Percentiles rank a stretch among this genome's conserved stretches.
These are phyloP conservation scores for Diadegma fenestrale DNA, from an alignment of 2,888 invertebrate genomes.

Conservation along the genomic window DNA sequence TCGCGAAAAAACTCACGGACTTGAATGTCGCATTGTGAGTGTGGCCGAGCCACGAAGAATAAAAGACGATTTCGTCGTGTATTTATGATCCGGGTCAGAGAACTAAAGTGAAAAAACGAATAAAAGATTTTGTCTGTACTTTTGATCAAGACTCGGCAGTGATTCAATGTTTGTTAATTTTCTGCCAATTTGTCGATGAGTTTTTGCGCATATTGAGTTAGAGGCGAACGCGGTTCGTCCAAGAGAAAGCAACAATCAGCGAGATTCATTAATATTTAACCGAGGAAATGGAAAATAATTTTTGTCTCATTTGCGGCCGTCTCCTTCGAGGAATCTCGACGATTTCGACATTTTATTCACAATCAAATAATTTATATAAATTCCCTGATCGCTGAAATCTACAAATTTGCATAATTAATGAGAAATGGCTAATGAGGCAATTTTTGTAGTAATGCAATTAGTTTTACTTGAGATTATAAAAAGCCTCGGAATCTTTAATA, in stretches of 20 bases:
- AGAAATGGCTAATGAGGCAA: background rate
- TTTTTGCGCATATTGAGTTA: too few relatives aligned
- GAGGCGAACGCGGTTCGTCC: background rate
- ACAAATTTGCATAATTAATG: background rate
- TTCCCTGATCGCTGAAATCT: background rate
- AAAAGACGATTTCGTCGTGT: background rate
- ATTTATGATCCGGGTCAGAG: background rate
- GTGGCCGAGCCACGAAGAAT: conserved; percentile 28
- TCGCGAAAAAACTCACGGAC: conserved; percentile 33
- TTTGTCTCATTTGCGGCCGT: background rate
- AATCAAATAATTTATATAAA: background rate
- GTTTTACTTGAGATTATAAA: background rate
- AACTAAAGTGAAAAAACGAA: background rate
- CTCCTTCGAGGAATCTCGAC: background rate
- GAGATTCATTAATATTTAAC: background rate
- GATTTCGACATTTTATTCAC: background rate
- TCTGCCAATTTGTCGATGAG: too few relatives aligned
- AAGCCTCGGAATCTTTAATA: background rate
- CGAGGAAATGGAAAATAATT: background rate
- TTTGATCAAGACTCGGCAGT: background rate
- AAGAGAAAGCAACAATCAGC: background rate
- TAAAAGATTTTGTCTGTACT: background rate
- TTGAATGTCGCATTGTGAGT: conserved; percentile 20
- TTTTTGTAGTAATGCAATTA: background rate
- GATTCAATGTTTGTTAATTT: too few relatives aligned